Base-by-base conservation (phyloP, 2,888 invertebrate genomes). In the Sinodicranocentrus sp. region DNA sequence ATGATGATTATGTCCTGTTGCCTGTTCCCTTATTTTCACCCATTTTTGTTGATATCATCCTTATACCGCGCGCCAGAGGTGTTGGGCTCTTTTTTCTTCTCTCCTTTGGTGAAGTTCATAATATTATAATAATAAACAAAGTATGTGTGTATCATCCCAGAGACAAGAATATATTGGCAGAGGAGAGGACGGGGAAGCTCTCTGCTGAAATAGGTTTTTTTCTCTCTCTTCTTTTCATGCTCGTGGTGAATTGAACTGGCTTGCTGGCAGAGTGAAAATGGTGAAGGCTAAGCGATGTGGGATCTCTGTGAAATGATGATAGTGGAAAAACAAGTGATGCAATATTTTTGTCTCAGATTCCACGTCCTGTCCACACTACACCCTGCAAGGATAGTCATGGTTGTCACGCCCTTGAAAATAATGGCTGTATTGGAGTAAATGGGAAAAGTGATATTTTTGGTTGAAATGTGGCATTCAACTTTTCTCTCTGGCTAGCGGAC, bases 331-430 rank as follows among this genome's bases (percentile, higher is more conserved):
- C 68, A 68, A 68, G 68, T 43, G 43, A 68, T 68, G 76, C 57
- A 68, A 84, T 84, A 78, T 84, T 72, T 83, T 83, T 82, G 39
- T 77, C 71, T 43, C 57, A 77, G 71, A 77, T 77, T 77, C 65
- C 67, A 57, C 65, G 72, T 43, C 39, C 67, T 72, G 72, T 78
- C 78, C 77, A 71, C 71, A 63, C 82, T 76, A 28, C 68, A 44
- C 44, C 59, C 48, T 65, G 52, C 28, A 57, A 63, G 39, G n/a
- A 52, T 44, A 72, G 84, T 75, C 79, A 75, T 70, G 70, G 39
- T 70, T 65, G 65, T 78, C 73, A 78, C 84, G 59, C 71, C 72
- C 78, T 84, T 71, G 71, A 71, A 71, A 71, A 71, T 71, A 54
- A 57, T 71, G 71, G 48, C 26, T 68, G 26, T 68, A 52, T 68